Evolutionary conservation across 2,888 invertebrate species (phyloP).

Genomic region (Caradrina kadenii): DNA sequence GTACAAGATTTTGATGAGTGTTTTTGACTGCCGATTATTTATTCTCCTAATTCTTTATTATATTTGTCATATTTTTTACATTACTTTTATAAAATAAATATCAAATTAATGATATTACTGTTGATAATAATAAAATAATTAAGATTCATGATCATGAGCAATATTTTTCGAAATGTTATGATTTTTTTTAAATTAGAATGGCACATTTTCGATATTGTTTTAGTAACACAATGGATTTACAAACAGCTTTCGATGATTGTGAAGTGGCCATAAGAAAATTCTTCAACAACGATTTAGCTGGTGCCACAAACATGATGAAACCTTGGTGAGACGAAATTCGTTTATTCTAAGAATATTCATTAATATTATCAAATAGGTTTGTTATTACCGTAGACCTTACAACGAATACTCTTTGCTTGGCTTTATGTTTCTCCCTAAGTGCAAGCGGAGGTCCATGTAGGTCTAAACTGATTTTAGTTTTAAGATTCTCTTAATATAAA

Average conservation of each 20-base stretch:
- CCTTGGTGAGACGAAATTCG: slow-evolving; percentile 91
- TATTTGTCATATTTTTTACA: no score
- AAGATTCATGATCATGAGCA: no score
- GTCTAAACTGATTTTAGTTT: no score
- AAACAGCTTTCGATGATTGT: slow-evolving; percentile 94
- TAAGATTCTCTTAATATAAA: no score
- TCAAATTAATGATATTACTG: no score
- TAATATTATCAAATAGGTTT: background rate
- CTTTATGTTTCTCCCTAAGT: background rate
- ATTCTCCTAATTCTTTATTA: no score
- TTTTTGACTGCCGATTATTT: background rate
- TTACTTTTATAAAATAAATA: no score
- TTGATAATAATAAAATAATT: no score
- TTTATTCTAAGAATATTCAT: slow-evolving; percentile 1
- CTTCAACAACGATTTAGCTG: slow-evolving; percentile 97
- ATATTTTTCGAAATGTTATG: background rate
- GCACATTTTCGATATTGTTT: slow-evolving; percentile 15
- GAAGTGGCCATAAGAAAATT: slow-evolving; percentile 96
- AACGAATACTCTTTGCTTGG: background rate
- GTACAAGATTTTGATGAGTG: slow-evolving; percentile 43
- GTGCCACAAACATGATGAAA: slow-evolving; percentile 94
- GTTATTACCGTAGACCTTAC: background rate
- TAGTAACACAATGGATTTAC: slow-evolving; percentile 90
- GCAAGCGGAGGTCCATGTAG: background rate
- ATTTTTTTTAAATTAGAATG: background rate